Percentiles rank a stretch among this genome's conserved stretches.
Evolutionary conservation across 2,113 vertebrate species (phyloP).

Genomic region (Syngnathus scovelli): DNA sequence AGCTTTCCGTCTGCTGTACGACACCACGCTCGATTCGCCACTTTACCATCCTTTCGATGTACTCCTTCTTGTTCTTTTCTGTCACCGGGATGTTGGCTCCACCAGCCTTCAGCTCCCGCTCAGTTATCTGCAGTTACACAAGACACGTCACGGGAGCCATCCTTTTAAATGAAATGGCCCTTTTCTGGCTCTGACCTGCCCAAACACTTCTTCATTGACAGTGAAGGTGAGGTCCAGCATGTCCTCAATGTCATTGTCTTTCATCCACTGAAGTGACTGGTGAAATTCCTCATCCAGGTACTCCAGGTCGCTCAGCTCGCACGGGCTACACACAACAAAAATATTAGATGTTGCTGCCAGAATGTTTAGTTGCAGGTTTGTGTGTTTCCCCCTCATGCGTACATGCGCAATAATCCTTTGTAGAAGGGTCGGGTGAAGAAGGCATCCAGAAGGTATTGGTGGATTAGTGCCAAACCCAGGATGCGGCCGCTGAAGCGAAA

Average conservation of each 20-base stretch:
- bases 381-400: background rate
- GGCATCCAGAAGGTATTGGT: conserved; percentile 89
- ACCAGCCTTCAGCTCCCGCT: conserved; percentile 84
- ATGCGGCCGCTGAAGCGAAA: conserved; percentile 91
- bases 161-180: background rate
- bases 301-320: conserved; percentile 89
- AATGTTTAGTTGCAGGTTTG: background rate
- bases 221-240: conserved; percentile 91
- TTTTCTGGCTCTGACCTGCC: conserved; percentile 71
- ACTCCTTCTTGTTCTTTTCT: conserved; percentile 93
- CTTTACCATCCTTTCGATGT: conserved; percentile 91
- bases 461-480: conserved; percentile 86
- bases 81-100: conserved; percentile 87
- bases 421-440: conserved; percentile 93
- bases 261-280: conserved; percentile 93
- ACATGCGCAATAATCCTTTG: conserved; percentile 81
- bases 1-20: conserved; percentile 87
- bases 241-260: conserved; percentile 90
- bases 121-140: conserved; percentile 75
- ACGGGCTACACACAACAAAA: conserved; percentile 64
- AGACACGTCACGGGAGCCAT: background rate
- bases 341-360: background rate
- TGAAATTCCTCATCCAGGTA: conserved; percentile 92
- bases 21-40: conserved; percentile 91
- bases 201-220: conserved; percentile 91